phyloP scores from a whole-genome alignment of 2,797 vertebrate genomes.

The Pangasius macronema region DNA sequence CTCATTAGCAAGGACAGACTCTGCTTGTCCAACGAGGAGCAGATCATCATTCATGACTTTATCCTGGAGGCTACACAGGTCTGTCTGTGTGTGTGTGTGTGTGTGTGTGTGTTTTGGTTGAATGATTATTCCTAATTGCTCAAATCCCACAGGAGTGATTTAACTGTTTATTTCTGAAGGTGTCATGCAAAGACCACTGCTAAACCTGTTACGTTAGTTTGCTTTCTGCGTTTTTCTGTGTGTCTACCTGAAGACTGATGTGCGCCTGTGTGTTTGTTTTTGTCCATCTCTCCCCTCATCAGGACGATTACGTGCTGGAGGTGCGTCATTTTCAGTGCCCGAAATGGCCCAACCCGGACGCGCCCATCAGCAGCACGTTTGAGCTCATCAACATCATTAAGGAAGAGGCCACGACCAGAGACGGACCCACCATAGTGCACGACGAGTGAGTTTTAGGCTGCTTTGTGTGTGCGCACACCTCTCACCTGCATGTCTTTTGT shows the following conservation, averaged over 20 bases:
- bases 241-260: background rate
- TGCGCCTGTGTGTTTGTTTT: background rate
- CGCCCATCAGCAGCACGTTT: conserved; percentile 90
- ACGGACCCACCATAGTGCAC: conserved; percentile 92
- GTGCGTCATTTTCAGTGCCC: conserved; percentile 95
- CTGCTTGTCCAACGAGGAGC: conserved; percentile 91
- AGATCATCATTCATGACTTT: conserved; percentile 94
- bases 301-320: conserved; percentile 95
- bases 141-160: background rate
- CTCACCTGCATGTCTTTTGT: background rate
- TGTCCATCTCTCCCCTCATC: conserved; percentile 37
- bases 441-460: conserved; percentile 82
- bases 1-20: conserved; percentile 93
- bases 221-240: background rate
- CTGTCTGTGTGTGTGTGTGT: conserved; percentile 41
- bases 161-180: background rate
- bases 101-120: background rate
- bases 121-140: conserved; percentile 1
- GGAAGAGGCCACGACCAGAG: conserved; percentile 88
- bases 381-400: conserved; percentile 93
- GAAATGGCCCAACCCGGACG: conserved; percentile 92
- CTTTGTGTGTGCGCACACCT: too few relatives aligned
- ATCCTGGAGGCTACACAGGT: conserved; percentile 95
- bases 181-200: background rate
- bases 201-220: background rate